Percentiles rank a stretch among this genome's conserved stretches.
Evolutionary conservation across 2,888 invertebrate genomes (phyloP).

Genomic region (Drosophila pseudotakahashii): DNA sequence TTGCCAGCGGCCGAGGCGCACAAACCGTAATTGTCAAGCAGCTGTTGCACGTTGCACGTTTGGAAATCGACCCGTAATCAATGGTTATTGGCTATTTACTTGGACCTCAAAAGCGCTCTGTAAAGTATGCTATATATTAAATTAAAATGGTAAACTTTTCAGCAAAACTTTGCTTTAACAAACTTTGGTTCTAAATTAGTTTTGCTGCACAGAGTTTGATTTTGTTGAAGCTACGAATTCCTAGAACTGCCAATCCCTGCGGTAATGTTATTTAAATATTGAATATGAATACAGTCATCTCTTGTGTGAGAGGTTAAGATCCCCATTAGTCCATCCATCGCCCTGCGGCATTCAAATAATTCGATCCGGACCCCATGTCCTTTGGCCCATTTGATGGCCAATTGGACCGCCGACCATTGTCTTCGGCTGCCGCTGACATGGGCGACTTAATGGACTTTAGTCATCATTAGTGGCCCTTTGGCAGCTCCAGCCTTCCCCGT

Average conservation of each 20-base stretch:
- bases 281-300: neutral
- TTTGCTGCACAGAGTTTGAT: neutral
- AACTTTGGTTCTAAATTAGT: conserved; percentile 5
- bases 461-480: conserved; percentile 56
- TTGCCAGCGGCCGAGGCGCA: conserved; percentile 13
- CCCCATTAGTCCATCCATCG: conserved; percentile 13
- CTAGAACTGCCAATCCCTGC: neutral
- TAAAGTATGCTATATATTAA: conserved; percentile 34
- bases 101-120: conserved; percentile 18
- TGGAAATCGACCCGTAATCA: conserved; percentile 34
- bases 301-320: conserved; percentile 3
- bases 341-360: conserved; percentile 39
- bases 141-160: conserved; percentile 3
- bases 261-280: neutral
- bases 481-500: conserved; percentile 22
- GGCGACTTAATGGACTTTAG: conserved; percentile 62
- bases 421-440: conserved; percentile 22
- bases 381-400: conserved; percentile 21
- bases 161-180: neutral
- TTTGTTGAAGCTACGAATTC: neutral
- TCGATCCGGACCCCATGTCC: conserved; percentile 11
- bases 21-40: conserved; percentile 32
- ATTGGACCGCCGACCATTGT: conserved; percentile 17
- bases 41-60: conserved; percentile 6
- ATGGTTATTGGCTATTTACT: conserved; percentile 19